Percentiles rank a stretch among this genome's conserved stretches.
These are phyloP conservation scores for Tolypeutes matacus DNA, from an alignment of 2,797 vertebrate species.

Conservation along the genomic window DNA sequence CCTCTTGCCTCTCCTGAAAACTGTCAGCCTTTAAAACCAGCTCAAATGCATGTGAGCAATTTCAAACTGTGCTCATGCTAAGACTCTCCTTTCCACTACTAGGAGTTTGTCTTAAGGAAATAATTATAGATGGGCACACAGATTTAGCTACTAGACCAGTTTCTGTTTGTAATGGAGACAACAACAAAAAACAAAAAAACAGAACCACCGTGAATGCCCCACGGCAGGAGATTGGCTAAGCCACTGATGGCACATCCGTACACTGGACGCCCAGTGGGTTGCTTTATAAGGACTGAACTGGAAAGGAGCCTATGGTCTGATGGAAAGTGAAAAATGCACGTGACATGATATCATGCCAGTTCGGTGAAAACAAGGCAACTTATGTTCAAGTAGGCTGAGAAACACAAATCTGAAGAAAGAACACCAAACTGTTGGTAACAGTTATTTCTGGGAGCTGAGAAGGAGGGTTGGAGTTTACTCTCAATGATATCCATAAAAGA, in stretches of 20 bases:
- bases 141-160: not conserved
- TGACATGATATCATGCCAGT: fast-evolving
- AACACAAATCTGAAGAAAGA: not conserved
- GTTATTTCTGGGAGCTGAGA: not conserved
- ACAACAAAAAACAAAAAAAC: too few relatives aligned
- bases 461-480: not conserved
- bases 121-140: fast-evolving
- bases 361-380: not conserved
- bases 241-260: fast-evolving
- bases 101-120: not conserved
- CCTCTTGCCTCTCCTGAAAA: not conserved
- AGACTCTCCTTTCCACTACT: not conserved
- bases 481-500: not conserved
- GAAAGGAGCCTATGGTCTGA: fast-evolving
- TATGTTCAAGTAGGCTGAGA: fast-evolving
- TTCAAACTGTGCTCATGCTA: not conserved
- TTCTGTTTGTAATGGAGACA: not conserved
- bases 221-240: fast-evolving
- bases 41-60: not conserved
- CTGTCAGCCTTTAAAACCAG: not conserved
- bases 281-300: fast-evolving
- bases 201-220: not conserved
- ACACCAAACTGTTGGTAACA: fast-evolving
- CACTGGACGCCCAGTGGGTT: fast-evolving
- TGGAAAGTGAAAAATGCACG: fast-evolving